A percentile compares a stretch with the other conserved stretches of the same genome.
phyloP scores from a whole-genome alignment of 2,797 vertebrate genomes.

The Sebastiscus tertius region DNA sequence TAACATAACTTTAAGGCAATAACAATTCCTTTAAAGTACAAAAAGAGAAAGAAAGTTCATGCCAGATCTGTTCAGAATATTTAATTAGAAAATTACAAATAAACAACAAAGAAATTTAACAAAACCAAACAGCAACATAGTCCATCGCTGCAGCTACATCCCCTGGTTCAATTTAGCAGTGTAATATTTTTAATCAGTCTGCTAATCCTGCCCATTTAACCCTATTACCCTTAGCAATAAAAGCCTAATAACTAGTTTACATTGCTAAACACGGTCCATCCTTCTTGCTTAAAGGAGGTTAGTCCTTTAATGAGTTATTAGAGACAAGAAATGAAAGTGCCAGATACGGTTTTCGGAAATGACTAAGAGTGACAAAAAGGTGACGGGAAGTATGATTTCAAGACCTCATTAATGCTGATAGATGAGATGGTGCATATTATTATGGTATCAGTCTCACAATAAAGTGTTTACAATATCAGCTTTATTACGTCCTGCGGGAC shows the following conservation, averaged over 20 bases:
- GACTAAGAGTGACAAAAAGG: slow-evolving; percentile 47
- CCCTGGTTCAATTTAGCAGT: slow-evolving; percentile 19
- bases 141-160: not conserved
- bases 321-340: slow-evolving; percentile 53
- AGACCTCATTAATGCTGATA: slow-evolving; percentile 62
- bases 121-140: not conserved
- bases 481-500: slow-evolving; percentile 71
- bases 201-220: slow-evolving; percentile 65
- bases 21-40: not conserved
- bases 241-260: slow-evolving; percentile 61
- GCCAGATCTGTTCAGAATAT: not conserved
- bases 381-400: slow-evolving; percentile 59
- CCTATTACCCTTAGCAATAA: slow-evolving; percentile 39
- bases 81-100: not conserved
- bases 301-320: slow-evolving; percentile 54
- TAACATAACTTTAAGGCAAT: not conserved
- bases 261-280: slow-evolving; percentile 50
- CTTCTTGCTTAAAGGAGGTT: slow-evolving; percentile 44
- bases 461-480: slow-evolving; percentile 73
- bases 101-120: not conserved
- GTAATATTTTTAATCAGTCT: slow-evolving; percentile 42
- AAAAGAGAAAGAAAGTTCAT: not conserved
- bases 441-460: slow-evolving; percentile 69
- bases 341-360: slow-evolving; percentile 42
- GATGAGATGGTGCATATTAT: slow-evolving; percentile 53